Base-by-base conservation (phyloP, 2,888 invertebrate species). In the Alcis repandata region DNA sequence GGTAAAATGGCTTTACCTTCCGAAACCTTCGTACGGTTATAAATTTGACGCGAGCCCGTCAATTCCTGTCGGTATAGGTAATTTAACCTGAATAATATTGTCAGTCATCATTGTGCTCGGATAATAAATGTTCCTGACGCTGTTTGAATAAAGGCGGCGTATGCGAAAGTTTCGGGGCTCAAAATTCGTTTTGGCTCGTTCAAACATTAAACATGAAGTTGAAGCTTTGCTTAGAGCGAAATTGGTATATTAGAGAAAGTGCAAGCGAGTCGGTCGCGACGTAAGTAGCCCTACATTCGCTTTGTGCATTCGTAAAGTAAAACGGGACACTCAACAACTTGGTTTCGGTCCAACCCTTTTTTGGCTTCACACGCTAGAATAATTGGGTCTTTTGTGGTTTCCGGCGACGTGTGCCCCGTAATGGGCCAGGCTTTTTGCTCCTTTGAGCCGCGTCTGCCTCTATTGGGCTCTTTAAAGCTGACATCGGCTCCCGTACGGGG, bases 311-410 rank as follows among this genome's bases (percentile, higher is more conserved):
- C 70, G 70, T 70, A 81, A 81, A 84, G 79, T 84, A 80, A 82
- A 86, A 83, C 79, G 60, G 79, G 83, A 82, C 78, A 79, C 80
- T 79, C 80, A 71, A 79, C 79, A 76, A 82, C 80, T 87, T 83
- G 85, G 84, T 84, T 85, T 82, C 78, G 72, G 80, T 81, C 84
- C 81, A 86, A 87, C 85, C 87, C 85, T 84, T 89, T 89, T 87
- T 86, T 85, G 85, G 87, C 84, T 86, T 85, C 86, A 85, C 87
- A 80, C 85, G 82, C 80, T 80, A 81, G 80, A 82, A 88, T 90
- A 89, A 91, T 89, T 89, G 89, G 88, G 88, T 87, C 88, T 88
- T 89, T 88, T 90, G 89, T 87, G 90, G 90, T 88, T 83, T 83
- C 81, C 84, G 83, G 73, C 83, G 77, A 84, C 88, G 86, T 86